Percentiles rank a stretch among this genome's conserved stretches.
Evolutionary conservation across 2,113 vertebrate species (phyloP).

Genomic region (Potamarius usumacintae): DNA sequence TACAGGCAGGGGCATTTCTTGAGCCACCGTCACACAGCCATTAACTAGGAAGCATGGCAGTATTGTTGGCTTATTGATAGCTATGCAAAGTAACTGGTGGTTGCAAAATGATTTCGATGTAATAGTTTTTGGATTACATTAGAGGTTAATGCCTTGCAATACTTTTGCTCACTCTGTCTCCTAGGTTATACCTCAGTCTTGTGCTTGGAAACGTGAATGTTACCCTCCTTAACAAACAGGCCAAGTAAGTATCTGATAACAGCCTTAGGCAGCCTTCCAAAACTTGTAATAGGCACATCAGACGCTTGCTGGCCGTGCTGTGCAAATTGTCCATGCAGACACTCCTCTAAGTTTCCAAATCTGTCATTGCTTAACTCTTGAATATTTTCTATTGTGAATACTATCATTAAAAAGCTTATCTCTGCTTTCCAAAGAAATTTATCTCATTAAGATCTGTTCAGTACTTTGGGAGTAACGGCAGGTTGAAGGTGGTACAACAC

Average conservation of each 20-base stretch:
- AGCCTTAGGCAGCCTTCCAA: background rate
- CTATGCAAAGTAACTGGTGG: background rate
- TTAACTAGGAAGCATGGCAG: background rate
- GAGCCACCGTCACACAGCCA: no score
- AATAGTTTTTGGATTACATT: background rate
- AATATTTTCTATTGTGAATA: no score
- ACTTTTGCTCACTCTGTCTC: slow-evolving; percentile 2
- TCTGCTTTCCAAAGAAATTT: no score
- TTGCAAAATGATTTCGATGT: background rate
- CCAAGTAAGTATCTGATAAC: slow-evolving; percentile 80
- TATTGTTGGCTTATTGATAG: slow-evolving; percentile 3
- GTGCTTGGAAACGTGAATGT: slow-evolving; percentile 95
- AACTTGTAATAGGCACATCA: background rate
- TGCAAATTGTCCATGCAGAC: no score
- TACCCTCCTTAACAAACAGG: slow-evolving; percentile 92
- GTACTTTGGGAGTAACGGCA: no score
- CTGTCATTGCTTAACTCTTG: no score
- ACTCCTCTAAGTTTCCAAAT: no score
- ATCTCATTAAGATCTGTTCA: no score
- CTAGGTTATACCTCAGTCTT: slow-evolving; percentile 91
- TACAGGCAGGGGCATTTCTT: no score
- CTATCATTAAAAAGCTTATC: no score
- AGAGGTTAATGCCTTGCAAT: background rate
- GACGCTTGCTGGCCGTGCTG: no score
- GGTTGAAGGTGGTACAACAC: no score